Conservation (phyloP, 1,140 invertebrate species). For the Drosophila bifasciata region DNA sequence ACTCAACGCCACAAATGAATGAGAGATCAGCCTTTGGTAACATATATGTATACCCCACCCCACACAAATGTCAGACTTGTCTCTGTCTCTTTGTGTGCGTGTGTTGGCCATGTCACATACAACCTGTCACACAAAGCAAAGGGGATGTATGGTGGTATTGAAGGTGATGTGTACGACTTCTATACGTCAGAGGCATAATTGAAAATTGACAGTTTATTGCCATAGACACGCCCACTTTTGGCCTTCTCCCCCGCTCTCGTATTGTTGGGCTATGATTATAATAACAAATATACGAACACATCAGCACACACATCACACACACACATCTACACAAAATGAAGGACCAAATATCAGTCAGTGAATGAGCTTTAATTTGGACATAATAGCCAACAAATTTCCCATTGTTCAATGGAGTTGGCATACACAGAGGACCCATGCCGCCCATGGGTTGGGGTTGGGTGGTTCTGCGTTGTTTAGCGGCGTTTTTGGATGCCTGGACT, state of each 20-base stretch:
- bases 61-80: constrained; percentile 27
- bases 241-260: constrained; percentile 7
- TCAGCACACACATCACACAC: neutral
- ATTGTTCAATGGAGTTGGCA: constrained; percentile 31
- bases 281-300: constrained; percentile 32
- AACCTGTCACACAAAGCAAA: constrained; percentile 30
- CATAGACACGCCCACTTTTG: constrained; percentile 58
- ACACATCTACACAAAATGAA: neutral
- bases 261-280: constrained; percentile 61
- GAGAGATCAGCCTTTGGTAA: constrained; percentile 21
- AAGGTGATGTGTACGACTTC: constrained; percentile 26
- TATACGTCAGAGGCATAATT: constrained; percentile 55
- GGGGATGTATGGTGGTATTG: constrained; percentile 1
- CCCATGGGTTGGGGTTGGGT: neutral
- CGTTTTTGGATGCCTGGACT: neutral
- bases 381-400: constrained; percentile 55
- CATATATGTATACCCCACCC: constrained; percentile 12
- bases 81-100: constrained; percentile 8
- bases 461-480: constrained; percentile 3
- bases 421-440: no score
- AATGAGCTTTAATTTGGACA: constrained; percentile 63
- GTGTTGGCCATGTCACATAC: constrained; percentile 23
- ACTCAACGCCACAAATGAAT: constrained; percentile 28
- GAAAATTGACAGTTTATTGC: constrained; percentile 67
- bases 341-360: constrained; percentile 32